These are phyloP conservation scores for Acropora yongei DNA, from an alignment of 64 coral and sea anemone genomes.

Conservation along the genomic window DNA sequence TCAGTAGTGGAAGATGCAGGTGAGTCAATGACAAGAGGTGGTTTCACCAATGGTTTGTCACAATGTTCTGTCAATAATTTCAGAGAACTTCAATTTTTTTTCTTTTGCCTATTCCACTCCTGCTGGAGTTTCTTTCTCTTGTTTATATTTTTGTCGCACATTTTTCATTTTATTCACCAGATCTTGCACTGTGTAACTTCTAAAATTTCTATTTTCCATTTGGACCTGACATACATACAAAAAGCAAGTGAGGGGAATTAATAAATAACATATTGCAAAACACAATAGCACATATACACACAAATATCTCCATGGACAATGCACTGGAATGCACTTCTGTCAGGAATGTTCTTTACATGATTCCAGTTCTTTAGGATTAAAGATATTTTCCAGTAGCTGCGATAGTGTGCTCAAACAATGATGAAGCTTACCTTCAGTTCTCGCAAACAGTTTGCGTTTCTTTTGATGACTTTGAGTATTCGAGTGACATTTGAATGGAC, in stretches of 20 bases:
- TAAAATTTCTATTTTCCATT: slow-evolving; percentile 26
- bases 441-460: not conserved
- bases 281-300: not conserved
- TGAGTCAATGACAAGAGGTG: slow-evolving; percentile 21
- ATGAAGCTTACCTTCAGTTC: not conserved
- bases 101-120: slow-evolving; percentile 9
- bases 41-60: not conserved
- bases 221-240: not conserved
- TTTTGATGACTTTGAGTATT: not conserved
- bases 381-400: not conserved
- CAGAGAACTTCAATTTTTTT: slow-evolving; percentile 35
- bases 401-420: not conserved
- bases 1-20: slow-evolving; percentile 7
- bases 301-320: slow-evolving; percentile 17
- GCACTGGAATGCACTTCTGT: slow-evolving; percentile 13
- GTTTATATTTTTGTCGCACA: slow-evolving; percentile 30
- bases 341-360: slow-evolving; percentile 3
- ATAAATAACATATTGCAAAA: slow-evolving; percentile 12
- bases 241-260: not conserved
- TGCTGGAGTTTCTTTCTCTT: slow-evolving; percentile 33
- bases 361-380: not conserved
- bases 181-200: slow-evolving; percentile 25
- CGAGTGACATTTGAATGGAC: not conserved
- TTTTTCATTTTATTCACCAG: slow-evolving; percentile 37
- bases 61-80: slow-evolving; percentile 20